Conservation (phyloP, 1,140 invertebrate species). For the Radopholus similis region DNA sequence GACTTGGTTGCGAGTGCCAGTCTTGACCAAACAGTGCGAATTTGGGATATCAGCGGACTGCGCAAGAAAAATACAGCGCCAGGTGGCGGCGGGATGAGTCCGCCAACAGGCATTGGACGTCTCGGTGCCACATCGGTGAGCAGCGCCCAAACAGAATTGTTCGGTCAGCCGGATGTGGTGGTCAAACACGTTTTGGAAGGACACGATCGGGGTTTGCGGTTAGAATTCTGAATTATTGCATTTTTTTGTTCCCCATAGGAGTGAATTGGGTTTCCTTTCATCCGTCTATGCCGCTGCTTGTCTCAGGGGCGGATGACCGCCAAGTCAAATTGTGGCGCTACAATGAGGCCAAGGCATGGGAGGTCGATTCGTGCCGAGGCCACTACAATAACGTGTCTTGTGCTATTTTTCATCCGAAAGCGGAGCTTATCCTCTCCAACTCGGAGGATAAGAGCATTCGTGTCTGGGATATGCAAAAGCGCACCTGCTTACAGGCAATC, state of each 20-base stretch:
- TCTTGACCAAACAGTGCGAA: conserved; percentile 91
- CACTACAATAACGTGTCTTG: conserved; percentile 99
- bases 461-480: conserved; percentile 97
- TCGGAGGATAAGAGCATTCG: conserved; percentile 95
- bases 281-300: conserved; percentile 85
- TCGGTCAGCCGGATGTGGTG: conserved; percentile 85
- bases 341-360: conserved; percentile 97
- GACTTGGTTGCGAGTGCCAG: conserved; percentile 96
- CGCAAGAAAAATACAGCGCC: conserved; percentile 96
- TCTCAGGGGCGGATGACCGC: conserved; percentile 93
- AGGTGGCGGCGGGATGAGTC: conserved; percentile 67
- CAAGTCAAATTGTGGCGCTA: conserved; percentile 97
- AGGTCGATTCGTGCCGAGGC: conserved; percentile 95
- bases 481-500: conserved; percentile 83
- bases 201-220: conserved; percentile 71
- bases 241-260: conserved; percentile 63
- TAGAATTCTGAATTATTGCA: conserved; percentile 12
- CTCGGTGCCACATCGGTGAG: conserved; percentile 62
- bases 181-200: conserved; percentile 97
- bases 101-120: conserved; percentile 69
- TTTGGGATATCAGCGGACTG: conserved; percentile 95
- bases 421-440: conserved; percentile 93
- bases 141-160: conserved; percentile 83
- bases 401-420: conserved; percentile 90
- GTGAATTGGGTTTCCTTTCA: conserved; percentile 99